Conservation (phyloP, 2,888 invertebrate genomes). For the Andrena hattorfiana region DNA sequence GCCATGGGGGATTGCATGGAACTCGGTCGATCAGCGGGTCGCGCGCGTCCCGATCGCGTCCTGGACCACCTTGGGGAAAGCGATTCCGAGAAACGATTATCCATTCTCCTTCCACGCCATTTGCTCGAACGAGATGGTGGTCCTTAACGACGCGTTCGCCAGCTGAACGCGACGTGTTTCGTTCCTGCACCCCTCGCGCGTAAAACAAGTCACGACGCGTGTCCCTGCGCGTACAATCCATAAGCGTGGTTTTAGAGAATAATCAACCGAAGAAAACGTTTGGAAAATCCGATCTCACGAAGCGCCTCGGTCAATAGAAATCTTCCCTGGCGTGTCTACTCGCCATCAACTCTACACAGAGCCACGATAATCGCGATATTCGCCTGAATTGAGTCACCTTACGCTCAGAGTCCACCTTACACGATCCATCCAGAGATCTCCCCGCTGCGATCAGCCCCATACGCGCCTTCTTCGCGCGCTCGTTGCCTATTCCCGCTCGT, state of each 20-base stretch:
- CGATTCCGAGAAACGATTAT: conserved; percentile 19
- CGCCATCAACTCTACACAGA: too few relatives aligned
- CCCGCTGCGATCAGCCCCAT: conserved; percentile 8
- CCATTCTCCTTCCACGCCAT: not conserved
- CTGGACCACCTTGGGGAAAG: not conserved
- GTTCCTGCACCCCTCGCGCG: not conserved
- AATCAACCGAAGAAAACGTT: too few relatives aligned
- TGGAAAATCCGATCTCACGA: too few relatives aligned
- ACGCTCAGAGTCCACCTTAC: not conserved
- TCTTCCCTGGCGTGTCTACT: too few relatives aligned
- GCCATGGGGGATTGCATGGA: conserved; percentile 28
- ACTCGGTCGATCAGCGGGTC: conserved; percentile 49
- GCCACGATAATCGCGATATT: not conserved
- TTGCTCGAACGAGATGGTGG: not conserved
- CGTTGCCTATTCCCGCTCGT: conserved; percentile 28
- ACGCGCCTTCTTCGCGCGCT: conserved; percentile 32
- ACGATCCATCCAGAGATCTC: not conserved
- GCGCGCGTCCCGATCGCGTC: not conserved
- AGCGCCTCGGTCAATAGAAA: too few relatives aligned
- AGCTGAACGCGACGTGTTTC: not conserved
- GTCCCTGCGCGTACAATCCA: not conserved
- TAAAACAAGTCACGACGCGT: not conserved
- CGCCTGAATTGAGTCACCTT: conserved; percentile 32
- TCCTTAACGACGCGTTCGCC: not conserved
- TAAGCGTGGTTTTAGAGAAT: too few relatives aligned